Base-by-base conservation (phyloP, 1,140 invertebrate genomes). In the Anoplolepis gracilipes region DNA sequence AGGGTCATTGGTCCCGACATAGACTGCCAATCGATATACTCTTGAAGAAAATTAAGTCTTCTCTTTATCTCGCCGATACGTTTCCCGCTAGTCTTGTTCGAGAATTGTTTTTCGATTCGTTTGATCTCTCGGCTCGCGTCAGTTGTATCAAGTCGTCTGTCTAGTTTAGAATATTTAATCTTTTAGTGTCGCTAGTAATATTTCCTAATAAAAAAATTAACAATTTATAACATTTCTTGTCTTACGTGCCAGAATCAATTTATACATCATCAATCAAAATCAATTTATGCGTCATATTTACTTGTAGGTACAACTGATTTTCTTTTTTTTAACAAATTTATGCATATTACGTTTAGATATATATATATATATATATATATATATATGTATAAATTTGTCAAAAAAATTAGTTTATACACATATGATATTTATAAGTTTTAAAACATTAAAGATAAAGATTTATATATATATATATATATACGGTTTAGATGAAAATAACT, bases 1-100 rank as follows among this genome's bases (percentile, higher is more conserved):
- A 86, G 82, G 78, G 57, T 73, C 46, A 64, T 84, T 82, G 85
- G 57, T 86, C 46, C 36, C 78, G 39, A 13, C 33, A 33, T 39
- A 57, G 59, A 62, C 75, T 49, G 16, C 61, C 61, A 67, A 42
- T 33, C 84, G 75, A 85, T 85, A 65, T 59, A 62, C 73, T 79
- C 84, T 85, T 59, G 10, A 70, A 69, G 75, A 85, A 79, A 85
- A 30, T 65, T 64, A 53, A 42, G 36, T 79, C 75, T 36, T 30
- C 55, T 59, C 76, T 61, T 79, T 62, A 77, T 55, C 81, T 77
- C 57, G 59, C 25, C 42, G 42, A 46, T 77, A 19, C 39, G 59
- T 39, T 62, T 25, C n/a, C 25, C 57, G 22, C 57, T 36, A n/a
- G 13, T 84, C 28, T 73, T 16, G 28, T 36, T 22, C 16, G 79